Evolutionary conservation across 2,888 invertebrate genomes (phyloP), one percentile per base, ranked within the genome.

Genomic region (Drosophila greeni): DNA sequence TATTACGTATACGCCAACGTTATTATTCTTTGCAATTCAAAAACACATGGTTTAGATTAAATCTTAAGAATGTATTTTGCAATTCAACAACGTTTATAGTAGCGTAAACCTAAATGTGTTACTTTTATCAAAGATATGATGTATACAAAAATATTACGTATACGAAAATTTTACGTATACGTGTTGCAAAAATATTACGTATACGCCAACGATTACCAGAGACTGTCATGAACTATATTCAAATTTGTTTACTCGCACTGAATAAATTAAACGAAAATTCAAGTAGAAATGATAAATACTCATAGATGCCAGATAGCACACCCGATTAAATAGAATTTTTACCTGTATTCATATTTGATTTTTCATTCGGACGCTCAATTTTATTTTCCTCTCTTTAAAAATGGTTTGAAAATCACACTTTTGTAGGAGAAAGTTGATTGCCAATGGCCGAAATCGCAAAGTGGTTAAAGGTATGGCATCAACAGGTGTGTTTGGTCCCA

Each of bases 261-360:
- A 0, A 14, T 18, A 9, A 45, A 31, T 45, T 18, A 8, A 18
- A 14, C 14, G 8, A 29, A 51, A 39, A 37, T 6, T 11, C 11
- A 40, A 18, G 31, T 5, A 11, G 9, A 12, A 40, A 40, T 12
- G 12, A 16, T 31, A 47, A 39, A 39, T 24, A 45, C 33, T 47
- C 6, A 5, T 5, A 31, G 5, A 31, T 29, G 14, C 5, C n/a
- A n/a, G 2, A n/a, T 24, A n/a, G 9, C 0, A n/a, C 24, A 2
- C 9, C 2, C 5, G 9, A 36, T 23, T 29, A 23, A 18, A 24
- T 7, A n/a, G 4, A 3, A 33, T 5, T 11, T 45, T 42, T 81
- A 81, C 81, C 81, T 84, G 82, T 79, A 84, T 79, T 82, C 81
- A 81, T 84, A 79, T 82, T 81, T 84, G 76, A 72, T 70, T 73